Base-by-base conservation (phyloP, 2,888 invertebrate species). In the Erebia epiphron region DNA sequence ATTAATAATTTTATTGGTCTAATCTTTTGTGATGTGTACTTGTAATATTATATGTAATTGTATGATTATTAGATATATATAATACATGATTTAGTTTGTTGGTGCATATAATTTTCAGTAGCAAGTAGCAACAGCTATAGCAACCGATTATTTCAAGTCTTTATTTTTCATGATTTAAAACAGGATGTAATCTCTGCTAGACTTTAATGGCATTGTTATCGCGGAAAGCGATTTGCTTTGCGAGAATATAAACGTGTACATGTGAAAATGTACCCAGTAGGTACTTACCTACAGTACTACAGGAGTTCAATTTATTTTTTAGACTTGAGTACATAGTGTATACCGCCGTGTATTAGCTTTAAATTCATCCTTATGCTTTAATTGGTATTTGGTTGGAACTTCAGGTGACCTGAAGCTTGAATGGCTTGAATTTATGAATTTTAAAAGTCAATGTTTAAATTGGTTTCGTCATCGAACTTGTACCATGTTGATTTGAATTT, bases 151-250 rank as follows among this genome's bases (percentile, higher is more conserved):
- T 68, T 61, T 43, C 14, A 68, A 71, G 61, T 65, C 60, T 71
- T 61, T 71, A 71, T 69, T 73, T 73, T 74, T 68, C 68, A 70
- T 64, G 67, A 74, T 74, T 72, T 67, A 66, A 72, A 72, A 69
- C 72, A 72, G 72, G 72, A 72, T 72, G 70, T 72, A 74, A 74
- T 74, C 73, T 72, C 72, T 72, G 58, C 67, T 13, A 67, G 74
- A 74, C 70, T 70, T 72, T 74, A 74, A 74, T 74, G 70, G 74
- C 72, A 68, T 66, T 72, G 68, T 74, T 74, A 74, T 74, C 74
- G 74, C 72, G 67, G 62, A 72, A 72, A 72, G 68, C 72, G 72
- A 74, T 74, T 74, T 72, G 72, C 72, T 72, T 64, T 70, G 72
- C 74, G 60, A 72, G n/a, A 70, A 70, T 74, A 74, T 70, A 72